These are phyloP conservation scores for Perizoma affinitatum DNA, from an alignment of 2,888 invertebrate species.

Conservation along the genomic window DNA sequence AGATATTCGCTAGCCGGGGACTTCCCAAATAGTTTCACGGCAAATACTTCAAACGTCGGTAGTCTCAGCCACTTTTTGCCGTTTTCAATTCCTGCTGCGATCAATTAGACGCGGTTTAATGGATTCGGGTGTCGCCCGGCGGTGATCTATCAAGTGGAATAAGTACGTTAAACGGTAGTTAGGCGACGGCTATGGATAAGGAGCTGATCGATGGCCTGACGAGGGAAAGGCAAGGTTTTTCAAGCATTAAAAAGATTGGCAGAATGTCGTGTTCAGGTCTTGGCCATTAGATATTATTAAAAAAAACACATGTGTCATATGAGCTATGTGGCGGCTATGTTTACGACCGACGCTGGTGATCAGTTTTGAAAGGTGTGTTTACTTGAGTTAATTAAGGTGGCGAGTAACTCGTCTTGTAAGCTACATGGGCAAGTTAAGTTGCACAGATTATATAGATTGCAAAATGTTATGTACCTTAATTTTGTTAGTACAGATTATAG, in stretches of 20 bases:
- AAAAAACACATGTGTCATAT: not conserved
- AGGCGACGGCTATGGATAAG: constrained; percentile 55
- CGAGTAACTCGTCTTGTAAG: too few relatives aligned
- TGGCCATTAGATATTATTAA: constrained; percentile 3
- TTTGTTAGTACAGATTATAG: too few relatives aligned
- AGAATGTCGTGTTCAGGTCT: constrained; percentile 17
- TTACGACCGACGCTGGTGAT: too few relatives aligned
- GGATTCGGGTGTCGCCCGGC: constrained; percentile 71
- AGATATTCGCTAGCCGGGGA: constrained; percentile 36
- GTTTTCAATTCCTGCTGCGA: constrained; percentile 73
- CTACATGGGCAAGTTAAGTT: not conserved
- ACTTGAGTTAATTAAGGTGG: too few relatives aligned
- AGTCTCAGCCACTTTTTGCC: constrained; percentile 63
- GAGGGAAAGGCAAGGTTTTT: constrained; percentile 25
- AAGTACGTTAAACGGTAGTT: constrained; percentile 76
- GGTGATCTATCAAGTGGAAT: constrained; percentile 75
- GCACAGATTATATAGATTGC: not conserved
- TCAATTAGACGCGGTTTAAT: constrained; percentile 81
- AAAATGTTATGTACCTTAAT: too few relatives aligned
- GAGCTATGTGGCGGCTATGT: not conserved
- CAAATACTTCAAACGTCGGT: constrained; percentile 45
- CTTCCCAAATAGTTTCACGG: constrained; percentile 52
- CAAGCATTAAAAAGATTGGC: constrained; percentile 30
- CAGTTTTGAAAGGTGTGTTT: too few relatives aligned
- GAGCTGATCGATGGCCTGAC: constrained; percentile 65